These are phyloP conservation scores for Galerucella calmariensis DNA, from an alignment of 2,888 invertebrate species.

Conservation along the genomic window DNA sequence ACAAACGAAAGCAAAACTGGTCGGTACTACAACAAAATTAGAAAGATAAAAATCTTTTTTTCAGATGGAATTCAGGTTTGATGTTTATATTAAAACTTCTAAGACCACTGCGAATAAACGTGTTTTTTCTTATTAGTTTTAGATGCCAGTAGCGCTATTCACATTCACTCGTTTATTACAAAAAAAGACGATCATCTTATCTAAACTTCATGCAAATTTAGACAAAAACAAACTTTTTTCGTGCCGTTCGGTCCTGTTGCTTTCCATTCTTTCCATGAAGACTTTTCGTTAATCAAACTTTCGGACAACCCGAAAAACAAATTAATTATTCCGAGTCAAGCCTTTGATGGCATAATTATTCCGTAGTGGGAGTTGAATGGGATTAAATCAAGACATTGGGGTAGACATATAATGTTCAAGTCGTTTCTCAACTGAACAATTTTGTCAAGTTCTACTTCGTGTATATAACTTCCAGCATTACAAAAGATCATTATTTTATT, in stretches of 20 bases:
- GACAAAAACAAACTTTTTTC: background rate
- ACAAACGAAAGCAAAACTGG: too few species aligned
- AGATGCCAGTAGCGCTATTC: too few species aligned
- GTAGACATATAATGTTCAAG: background rate
- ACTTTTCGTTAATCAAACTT: background rate
- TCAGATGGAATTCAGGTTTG: too few species aligned
- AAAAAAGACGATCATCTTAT: too few species aligned
- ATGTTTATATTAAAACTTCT: too few species aligned
- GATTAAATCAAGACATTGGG: slow-evolving; percentile 8
- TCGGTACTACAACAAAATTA: too few species aligned
- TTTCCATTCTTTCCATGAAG: background rate
- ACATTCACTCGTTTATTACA: too few species aligned
- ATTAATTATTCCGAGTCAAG: slow-evolving; percentile 6
- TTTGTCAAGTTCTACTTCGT: too few species aligned
- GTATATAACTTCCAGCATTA: background rate
- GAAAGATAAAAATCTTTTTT: too few species aligned
- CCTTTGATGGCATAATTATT: background rate
- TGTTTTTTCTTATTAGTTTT: too few species aligned
- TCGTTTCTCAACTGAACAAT: slow-evolving; percentile 5
- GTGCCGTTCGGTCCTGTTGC: background rate
- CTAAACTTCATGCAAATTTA: too few species aligned
- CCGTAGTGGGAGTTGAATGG: background rate
- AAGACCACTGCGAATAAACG: too few species aligned
- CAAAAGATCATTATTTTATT: background rate
- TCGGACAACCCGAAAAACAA: background rate